phyloP scores from a whole-genome alignment of 37 sponge, comb jelly and placozoan species.

The Chondrilla cf. caribensis region DNA sequence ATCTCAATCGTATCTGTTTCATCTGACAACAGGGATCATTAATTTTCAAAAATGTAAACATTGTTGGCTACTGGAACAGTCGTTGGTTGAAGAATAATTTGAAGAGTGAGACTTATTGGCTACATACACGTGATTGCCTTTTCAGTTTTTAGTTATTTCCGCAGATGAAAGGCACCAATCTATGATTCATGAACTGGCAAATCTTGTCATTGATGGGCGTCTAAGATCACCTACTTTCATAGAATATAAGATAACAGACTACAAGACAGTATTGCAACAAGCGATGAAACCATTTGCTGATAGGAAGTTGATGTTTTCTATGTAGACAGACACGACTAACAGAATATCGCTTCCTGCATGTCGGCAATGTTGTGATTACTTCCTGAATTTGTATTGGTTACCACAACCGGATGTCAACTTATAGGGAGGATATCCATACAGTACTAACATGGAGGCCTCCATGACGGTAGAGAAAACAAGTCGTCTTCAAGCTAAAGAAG shows the following conservation, averaged over 20 bases:
- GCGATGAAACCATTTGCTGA: neutral
- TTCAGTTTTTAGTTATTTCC: neutral
- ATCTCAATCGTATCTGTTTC: neutral
- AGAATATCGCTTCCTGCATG: no score
- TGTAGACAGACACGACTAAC: no score
- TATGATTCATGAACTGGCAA: neutral
- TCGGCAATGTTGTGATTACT: no score
- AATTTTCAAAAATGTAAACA: conserved; percentile 68
- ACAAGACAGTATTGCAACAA: neutral
- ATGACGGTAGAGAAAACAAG: neutral
- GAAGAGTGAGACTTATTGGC: conserved; percentile 37
- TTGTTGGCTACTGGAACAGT: conserved; percentile 84
- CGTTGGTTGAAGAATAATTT: conserved; percentile 64
- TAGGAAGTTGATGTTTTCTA: neutral
- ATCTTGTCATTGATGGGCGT: neutral
- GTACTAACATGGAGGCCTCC: neutral
- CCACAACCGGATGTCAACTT: neutral
- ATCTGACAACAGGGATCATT: conserved; percentile 50
- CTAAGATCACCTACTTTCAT: neutral
- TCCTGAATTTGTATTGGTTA: no score
- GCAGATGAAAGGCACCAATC: neutral
- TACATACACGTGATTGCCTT: neutral
- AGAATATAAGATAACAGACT: neutral
- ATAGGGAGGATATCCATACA: neutral
- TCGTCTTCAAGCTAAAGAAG: neutral